Base-by-base conservation (phyloP, 2,888 invertebrate species). In the Petrophora chlorosata region DNA sequence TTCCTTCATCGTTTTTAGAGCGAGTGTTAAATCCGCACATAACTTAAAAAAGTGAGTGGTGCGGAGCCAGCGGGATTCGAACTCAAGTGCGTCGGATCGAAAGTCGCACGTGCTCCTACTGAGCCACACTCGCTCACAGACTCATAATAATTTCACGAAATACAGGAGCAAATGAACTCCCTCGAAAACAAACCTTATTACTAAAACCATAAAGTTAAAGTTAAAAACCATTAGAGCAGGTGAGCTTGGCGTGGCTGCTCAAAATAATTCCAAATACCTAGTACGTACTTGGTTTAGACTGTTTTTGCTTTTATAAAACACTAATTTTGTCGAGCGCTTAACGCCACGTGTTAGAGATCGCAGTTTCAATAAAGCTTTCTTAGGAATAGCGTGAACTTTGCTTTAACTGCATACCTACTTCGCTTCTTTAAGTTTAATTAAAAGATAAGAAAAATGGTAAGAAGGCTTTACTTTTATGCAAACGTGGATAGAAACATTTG, bases 291-390 rank as follows among this genome's bases (percentile, higher is more conserved):
- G 19, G 14, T n/a, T 26, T 14, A 17, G 10, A 23, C 23, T 16
- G 17, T 17, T 25, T n/a, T 15, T 41, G 23, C 42, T 26, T 28
- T 33, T 26, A 26, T 34, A 42, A 28, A 28, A 34, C 13, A 34
- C 28, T 28, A 28, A 28, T 42, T 42, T 34, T 28, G 9, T 13
- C 16, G 2, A 15, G 23, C 7, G 23, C 28, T 25, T 16, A 14
- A 10, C 26, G 30, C 42, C 42, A 15, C 13, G 34, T 28, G 29
- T 14, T 19, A 4, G 12, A 28, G 23, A 29, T 23, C 19, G 19
- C 10, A 29, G 29, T 19, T 36, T 29, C 36, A 44, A 44, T 44
- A 30, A 36, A 34, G 19, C 22, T 10, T 44, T 22, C 29, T 19
- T 28, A 29, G 30, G 10, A 44, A 29, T 35, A 28, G 30, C 30